These are phyloP conservation scores for Gallinago nigripennis DNA, from an alignment of 2,797 vertebrate genomes.

Conservation along the genomic window DNA sequence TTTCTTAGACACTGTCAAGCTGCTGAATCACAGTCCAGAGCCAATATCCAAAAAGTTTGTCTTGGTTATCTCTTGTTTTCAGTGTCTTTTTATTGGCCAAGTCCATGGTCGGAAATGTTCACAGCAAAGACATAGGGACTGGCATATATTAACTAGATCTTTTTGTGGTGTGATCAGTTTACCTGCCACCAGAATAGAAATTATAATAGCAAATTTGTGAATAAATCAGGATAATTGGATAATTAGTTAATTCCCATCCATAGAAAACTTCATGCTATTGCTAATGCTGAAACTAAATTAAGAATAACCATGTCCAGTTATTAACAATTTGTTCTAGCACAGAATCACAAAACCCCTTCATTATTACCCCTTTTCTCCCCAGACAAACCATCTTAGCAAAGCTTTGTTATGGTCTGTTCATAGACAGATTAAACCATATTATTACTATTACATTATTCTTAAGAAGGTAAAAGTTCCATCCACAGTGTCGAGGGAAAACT, in stretches of 20 bases:
- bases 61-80: neutral
- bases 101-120: neutral
- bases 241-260: neutral
- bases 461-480: neutral
- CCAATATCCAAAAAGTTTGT: neutral
- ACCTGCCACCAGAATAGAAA: neutral
- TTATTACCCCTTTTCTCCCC: neutral
- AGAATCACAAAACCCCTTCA: neutral
- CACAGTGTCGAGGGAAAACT: neutral
- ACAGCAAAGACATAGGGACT: neutral
- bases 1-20: neutral
- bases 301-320: neutral
- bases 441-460: neutral
- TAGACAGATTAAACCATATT: neutral
- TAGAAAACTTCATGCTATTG: neutral
- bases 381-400: neutral
- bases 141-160: neutral
- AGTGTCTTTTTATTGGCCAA: neutral
- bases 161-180: neutral
- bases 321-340: neutral
- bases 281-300: neutral
- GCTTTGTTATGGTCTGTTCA: neutral
- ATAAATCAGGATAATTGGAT: neutral
- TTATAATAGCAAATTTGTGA: neutral
- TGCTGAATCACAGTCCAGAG: neutral